Evolutionary conservation across 2,797 vertebrate genomes (phyloP).

Genomic region (Alcedo quadribrachys): DNA sequence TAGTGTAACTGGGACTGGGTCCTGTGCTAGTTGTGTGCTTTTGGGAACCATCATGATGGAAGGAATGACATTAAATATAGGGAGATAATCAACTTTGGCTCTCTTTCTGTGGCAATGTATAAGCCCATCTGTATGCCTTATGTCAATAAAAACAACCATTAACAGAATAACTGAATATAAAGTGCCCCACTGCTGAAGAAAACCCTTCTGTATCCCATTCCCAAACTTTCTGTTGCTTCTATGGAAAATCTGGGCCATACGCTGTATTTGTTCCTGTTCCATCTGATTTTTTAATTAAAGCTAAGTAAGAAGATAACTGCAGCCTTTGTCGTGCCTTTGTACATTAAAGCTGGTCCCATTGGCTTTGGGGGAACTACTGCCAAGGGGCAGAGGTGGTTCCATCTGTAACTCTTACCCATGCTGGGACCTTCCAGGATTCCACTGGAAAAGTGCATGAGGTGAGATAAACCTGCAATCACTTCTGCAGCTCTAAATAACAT

Average conservation of each 20-base stretch:
- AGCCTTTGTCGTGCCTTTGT: background rate
- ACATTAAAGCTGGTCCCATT: background rate
- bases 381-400: background rate
- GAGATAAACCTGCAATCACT: background rate
- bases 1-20: background rate
- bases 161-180: conserved; percentile 54
- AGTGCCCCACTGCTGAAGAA: conserved; percentile 26
- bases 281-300: background rate
- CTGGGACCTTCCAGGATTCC: background rate
- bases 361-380: background rate
- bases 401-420: background rate
- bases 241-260: background rate
- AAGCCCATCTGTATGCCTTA: conserved; percentile 54
- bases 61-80: background rate
- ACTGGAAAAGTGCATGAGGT: background rate
- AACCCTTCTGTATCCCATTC: conserved; percentile 28
- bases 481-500: background rate
- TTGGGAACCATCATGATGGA: background rate
- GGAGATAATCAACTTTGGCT: conserved; percentile 10
- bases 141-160: conserved; percentile 69
- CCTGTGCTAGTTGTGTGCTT: background rate
- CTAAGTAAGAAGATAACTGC: background rate
- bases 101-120: background rate
- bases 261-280: background rate
- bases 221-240: conserved; percentile 1